Evolutionary conservation across 2,113 vertebrate genomes (phyloP), one percentile per base, ranked within the genome.

Genomic region (Polypterus bichir): DNA sequence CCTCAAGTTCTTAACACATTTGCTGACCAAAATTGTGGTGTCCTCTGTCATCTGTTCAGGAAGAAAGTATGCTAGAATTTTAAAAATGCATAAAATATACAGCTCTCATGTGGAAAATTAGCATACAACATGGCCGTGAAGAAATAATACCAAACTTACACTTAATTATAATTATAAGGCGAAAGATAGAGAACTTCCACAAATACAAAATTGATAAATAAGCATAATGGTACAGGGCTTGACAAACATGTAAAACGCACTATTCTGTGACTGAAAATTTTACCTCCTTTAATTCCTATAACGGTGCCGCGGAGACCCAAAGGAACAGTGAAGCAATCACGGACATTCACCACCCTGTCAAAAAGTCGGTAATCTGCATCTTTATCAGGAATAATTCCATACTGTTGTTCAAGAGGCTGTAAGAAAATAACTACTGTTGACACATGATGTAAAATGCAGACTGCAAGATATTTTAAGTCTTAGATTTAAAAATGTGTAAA

Each of bases 241-340:
- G 27, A 9, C 54, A 47, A 57, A 6, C 44, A 48, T 46, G 45
- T n/a, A 11, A 44, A 44, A n/a, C 11, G 11, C 1, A 44, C 57
- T 58, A 9, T 44, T 6, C 9, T 27, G 44, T 47, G 54, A 54
- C 46, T 48, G 54, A 49, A n/a, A 5, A 6, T 69, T 69, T 86
- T 78, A 97, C 96, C 94, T 84, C 93, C 91, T 92, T 97, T 91
- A 66, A 99, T 97, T 71, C 96, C 96, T 53, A 92, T 87, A 67
- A 99, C 66, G 7, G 94, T 99, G 63, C 96, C 96, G 71, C 93
- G 83, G 62, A 97, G 90, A 47, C 96, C 96, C 65, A 97, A 81
- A 0, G 92, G 95, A 65, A 98, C 94, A 0, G 91, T 91, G 65
- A 97, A 99, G 73, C 87, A 86, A 75, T 98, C 94, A 70, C 96